These are phyloP conservation scores for Hypercompe scribonia DNA, from an alignment of 2,888 invertebrate species.

Conservation along the genomic window DNA sequence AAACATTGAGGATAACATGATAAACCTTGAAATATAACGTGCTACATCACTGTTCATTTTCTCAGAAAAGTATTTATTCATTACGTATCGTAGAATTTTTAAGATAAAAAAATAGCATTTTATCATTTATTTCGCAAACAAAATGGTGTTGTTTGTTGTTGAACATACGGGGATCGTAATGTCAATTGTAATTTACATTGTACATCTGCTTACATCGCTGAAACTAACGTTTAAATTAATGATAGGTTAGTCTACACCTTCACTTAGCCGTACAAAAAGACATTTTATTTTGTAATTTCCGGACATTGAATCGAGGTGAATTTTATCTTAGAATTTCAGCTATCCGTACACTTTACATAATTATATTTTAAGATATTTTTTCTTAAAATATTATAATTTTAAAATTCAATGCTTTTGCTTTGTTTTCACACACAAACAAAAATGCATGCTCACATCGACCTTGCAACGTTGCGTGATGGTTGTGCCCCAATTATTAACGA, in stretches of 20 bases:
- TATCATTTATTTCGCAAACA: slow-evolving; percentile 8
- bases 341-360: neutral
- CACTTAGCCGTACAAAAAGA: slow-evolving; percentile 22
- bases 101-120: slow-evolving; percentile 6
- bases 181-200: slow-evolving; percentile 40
- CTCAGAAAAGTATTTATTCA: neutral
- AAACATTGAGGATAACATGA: neutral
- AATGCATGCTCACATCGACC: slow-evolving; percentile 49
- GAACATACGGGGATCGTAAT: slow-evolving; percentile 39
- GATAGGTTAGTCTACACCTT: slow-evolving; percentile 23
- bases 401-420: neutral
- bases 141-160: slow-evolving; percentile 21
- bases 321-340: slow-evolving; percentile 2
- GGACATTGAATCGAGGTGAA: slow-evolving; percentile 8
- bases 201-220: slow-evolving; percentile 29
- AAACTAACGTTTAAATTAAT: slow-evolving; percentile 34
- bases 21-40: slow-evolving; percentile 13
- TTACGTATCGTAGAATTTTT: neutral
- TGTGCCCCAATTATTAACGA: slow-evolving; percentile 66
- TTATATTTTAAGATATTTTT: neutral
- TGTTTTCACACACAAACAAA: neutral
- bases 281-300: slow-evolving; percentile 45
- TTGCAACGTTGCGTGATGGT: slow-evolving; percentile 63
- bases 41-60: neutral
- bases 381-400: neutral